phyloP scores from a whole-genome alignment of 2,797 vertebrate species.

The Mionectes olivaceus region DNA sequence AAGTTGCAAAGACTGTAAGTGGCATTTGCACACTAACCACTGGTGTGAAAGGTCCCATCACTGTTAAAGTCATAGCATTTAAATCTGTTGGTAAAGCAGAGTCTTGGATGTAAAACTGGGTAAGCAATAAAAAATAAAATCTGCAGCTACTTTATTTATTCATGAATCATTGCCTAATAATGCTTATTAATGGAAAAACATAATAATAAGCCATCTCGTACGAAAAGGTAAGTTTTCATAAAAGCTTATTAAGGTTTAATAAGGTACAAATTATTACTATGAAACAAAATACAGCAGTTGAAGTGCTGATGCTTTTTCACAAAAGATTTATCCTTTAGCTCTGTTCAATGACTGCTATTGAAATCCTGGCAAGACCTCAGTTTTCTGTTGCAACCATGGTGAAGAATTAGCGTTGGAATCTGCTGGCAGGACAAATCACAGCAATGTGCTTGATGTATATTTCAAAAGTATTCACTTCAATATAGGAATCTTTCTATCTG shows the following conservation, averaged over 20 bases:
- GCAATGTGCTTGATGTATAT: conserved; percentile 65
- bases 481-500: conserved; percentile 60
- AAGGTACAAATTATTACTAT: conserved; percentile 3
- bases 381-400: neutral
- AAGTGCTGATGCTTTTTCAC: neutral
- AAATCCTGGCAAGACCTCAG: conserved; percentile 39
- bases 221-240: neutral
- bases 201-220: neutral
- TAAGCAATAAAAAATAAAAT: neutral
- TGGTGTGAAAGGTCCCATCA: neutral
- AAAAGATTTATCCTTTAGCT: conserved; percentile 20
- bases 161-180: neutral
- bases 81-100: neutral
- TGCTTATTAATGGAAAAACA: neutral
- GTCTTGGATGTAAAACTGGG: neutral
- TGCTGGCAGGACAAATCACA: conserved; percentile 57
- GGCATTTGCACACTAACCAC: neutral
- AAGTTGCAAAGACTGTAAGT: neutral
- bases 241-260: neutral
- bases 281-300: conserved; percentile 18
- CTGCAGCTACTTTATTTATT: neutral
- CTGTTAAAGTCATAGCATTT: neutral
- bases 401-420: conserved; percentile 60
- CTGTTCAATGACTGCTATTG: conserved; percentile 23
- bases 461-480: conserved; percentile 68